Evolutionary conservation across 1,140 invertebrate species (phyloP), one percentile per base, ranked within the genome.

Genomic region (Amphibalanus amphitrite): DNA sequence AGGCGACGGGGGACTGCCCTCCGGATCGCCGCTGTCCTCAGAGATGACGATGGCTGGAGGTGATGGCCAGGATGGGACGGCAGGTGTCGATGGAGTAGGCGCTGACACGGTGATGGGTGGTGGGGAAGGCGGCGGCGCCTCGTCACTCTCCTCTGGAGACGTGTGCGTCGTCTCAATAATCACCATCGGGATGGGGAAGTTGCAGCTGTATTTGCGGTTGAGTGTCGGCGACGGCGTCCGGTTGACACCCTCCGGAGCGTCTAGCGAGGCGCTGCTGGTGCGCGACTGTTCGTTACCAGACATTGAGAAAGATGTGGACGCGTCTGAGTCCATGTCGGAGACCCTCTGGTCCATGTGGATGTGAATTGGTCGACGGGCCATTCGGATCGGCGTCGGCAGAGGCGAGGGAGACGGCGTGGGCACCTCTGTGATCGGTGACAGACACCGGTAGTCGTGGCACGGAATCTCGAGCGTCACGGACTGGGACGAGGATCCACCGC

Each of bases 371-470:
- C 4, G 75, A 28, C 25, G 74, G 73, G 67, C 74, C 73, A 69
- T 74, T 73, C 29, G 74, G 74, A 29, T 75, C 74, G 88, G 88
- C 1, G 87, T 88, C 13, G 87, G 82, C 38, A 86, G 81, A 26
- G 87, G 88, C 17, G 87, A 88, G 83, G 86, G 70, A 84, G 82
- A 59, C 0, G 87, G 88, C 4, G 87, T 88, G 0, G 88, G 87
- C 70, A 89, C 79, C 78, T 89, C 87, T 69, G 87, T 81, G 72
- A 89, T 89, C 0, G 88, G 87, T 38, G 87, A 89, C 70, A 90
- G 81, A 78, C 87, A 89, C 78, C 87, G 87, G 71, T 79, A 79
- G 59, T 87, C 87, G 77, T 82, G 81, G 75, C 83, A 84, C 13
- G 88, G 87, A 71, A 89, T 86, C 82, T 90, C 88, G 3, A 67